Evolutionary conservation across 2,797 vertebrate genomes (phyloP).

Genomic region (Arnoldichthys spilopterus): DNA sequence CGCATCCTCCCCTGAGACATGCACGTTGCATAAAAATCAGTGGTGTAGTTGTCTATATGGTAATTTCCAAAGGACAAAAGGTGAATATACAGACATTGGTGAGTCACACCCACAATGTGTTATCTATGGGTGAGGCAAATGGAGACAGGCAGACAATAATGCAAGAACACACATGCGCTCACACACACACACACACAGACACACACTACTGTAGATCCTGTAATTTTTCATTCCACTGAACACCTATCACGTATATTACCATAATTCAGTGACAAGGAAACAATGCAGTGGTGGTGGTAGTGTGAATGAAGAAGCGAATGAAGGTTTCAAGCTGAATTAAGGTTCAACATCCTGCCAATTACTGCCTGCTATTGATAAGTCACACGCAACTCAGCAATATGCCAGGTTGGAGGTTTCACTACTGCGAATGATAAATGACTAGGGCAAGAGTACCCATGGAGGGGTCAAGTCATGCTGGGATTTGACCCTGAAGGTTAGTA

Average conservation of each 20-base stretch:
- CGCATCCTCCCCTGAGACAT: slow-evolving; percentile 43
- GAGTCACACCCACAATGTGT: slow-evolving; percentile 50
- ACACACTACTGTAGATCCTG: slow-evolving; percentile 38
- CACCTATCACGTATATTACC: slow-evolving; percentile 48
- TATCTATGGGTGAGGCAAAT: slow-evolving; percentile 48
- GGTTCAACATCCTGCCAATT: slow-evolving; percentile 25
- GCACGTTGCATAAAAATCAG: slow-evolving; percentile 54
- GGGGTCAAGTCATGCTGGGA: not conserved
- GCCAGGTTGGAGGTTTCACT: not conserved
- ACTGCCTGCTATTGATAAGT: not conserved
- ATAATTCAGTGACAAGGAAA: slow-evolving; percentile 47
- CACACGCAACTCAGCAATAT: not conserved
- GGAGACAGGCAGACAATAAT: slow-evolving; percentile 40
- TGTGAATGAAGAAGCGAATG: slow-evolving; percentile 1
- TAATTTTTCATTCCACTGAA: slow-evolving; percentile 53
- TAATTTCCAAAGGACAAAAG: slow-evolving; percentile 56
- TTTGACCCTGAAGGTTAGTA: not conserved
- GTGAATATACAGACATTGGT: slow-evolving; percentile 51
- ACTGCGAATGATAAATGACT: not conserved
- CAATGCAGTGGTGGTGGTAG: slow-evolving; percentile 13
- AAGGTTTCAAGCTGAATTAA: slow-evolving; percentile 16
- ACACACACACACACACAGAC: slow-evolving; percentile 26
- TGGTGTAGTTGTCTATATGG: slow-evolving; percentile 59
- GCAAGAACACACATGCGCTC: slow-evolving; percentile 8
- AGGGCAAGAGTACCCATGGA: not conserved